Conservation (phyloP, 2,888 invertebrate species). For the Lycaena phlaeas region DNA sequence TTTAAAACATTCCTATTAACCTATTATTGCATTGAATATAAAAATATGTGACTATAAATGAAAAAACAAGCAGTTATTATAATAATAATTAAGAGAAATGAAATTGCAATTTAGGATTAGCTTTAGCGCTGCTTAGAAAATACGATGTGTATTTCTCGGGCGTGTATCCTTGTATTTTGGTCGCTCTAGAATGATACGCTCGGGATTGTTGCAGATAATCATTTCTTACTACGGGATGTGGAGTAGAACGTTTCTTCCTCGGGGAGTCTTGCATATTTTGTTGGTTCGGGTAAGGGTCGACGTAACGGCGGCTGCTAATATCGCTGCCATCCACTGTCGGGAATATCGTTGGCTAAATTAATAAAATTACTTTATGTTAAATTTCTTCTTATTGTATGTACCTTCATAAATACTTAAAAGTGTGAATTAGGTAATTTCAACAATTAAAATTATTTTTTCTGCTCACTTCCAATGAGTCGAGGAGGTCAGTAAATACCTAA, state of each 20-base stretch:
- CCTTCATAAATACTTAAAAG: no score
- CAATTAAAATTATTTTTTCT: no score
- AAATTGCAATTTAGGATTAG: slow-evolving; percentile 25
- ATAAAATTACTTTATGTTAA: slow-evolving; percentile 31
- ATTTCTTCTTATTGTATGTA: no score
- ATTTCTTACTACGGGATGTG: slow-evolving; percentile 39
- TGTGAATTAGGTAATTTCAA: no score
- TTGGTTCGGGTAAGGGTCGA: slow-evolving; percentile 61
- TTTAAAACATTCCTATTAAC: no score
- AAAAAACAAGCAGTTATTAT: no score
- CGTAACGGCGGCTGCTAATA: slow-evolving; percentile 54
- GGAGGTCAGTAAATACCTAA: no score
- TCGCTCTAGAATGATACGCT: slow-evolving; percentile 32
- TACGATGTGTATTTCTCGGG: slow-evolving; percentile 61
- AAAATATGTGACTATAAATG: no score
- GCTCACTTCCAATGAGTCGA: no score
- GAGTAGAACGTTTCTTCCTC: slow-evolving; percentile 53
- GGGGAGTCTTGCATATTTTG: slow-evolving; percentile 57
- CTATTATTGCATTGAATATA: no score
- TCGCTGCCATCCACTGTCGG: slow-evolving; percentile 67
- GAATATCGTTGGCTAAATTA: slow-evolving; percentile 58
- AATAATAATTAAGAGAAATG: slow-evolving; percentile 18
- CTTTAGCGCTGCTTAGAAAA: slow-evolving; percentile 39
- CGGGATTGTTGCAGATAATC: slow-evolving; percentile 29
- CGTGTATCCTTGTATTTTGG: slow-evolving; percentile 48